Base-by-base conservation (phyloP, 2,113 vertebrate genomes). In the chimpanzee (Pan troglodytes) region DNA sequence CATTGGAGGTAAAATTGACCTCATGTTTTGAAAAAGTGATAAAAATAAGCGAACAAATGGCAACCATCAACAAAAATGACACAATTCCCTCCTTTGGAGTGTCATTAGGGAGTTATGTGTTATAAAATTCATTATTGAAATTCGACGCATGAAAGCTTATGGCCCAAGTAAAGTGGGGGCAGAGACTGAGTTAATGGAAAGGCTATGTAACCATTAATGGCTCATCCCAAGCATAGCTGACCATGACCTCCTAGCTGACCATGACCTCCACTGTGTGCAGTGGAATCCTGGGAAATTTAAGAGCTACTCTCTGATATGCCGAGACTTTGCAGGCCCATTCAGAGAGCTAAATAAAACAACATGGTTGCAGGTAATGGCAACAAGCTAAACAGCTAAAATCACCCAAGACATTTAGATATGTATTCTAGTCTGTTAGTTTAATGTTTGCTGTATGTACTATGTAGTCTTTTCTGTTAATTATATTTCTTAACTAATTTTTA, bases 401-500 rank as follows among this genome's bases (percentile, higher is more conserved):
- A 88, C 27, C 20, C 40, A 59, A 91, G 76, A 93, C 75, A 59
- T 90, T 92, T 73, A 18, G 8, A 7, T 43, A 25, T 94, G 30
- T 95, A 43, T 52, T 84, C 16, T 8, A 35, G 57, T 18, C 1
- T 84, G 14, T 27, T n/a, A 10, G 3, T 82, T 93, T 82, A 83
- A n/a, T 40, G 1, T 82, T 95, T 82, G 22, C 5, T 55, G 0
- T 61, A 23, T n/a, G 8, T 75, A 75, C 11, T 64, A 4, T 25
- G 9, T 20, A 43, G 12, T 45, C 40, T 88, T 93, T 94, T 93
- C 30, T 93, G 12, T 83, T 92, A 70, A 17, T 90, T 83, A 23
- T 91, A 88, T 92, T 88, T 94, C 59, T 82, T 93, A 45, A 35
- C 55, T 87, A 78, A 67, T 72, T 91, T 97, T 75, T 81, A 35